Evolutionary conservation across 2,113 vertebrate species (phyloP).

Genomic region (Pseudorhombus dupliciocellatus): DNA sequence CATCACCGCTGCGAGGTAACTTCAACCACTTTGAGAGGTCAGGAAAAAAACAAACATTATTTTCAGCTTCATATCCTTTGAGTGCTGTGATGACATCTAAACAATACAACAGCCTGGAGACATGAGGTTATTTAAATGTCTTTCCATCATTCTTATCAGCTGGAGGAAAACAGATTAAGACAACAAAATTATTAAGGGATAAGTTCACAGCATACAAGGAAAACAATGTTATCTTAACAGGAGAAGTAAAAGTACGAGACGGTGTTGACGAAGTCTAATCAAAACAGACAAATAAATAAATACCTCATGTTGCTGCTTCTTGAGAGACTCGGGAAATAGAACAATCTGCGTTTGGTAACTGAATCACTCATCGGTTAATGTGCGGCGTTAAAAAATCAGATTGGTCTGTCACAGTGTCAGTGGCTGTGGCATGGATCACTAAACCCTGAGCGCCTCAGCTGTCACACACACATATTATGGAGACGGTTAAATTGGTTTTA

Average conservation of each 20-base stretch:
- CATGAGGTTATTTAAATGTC: background rate
- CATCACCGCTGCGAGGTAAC: background rate
- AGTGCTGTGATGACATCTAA: background rate
- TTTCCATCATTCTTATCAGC: conserved; percentile 15
- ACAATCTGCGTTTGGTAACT: too few relatives aligned
- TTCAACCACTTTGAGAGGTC: background rate
- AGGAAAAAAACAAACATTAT: conserved; percentile 7
- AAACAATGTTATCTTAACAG: too few relatives aligned
- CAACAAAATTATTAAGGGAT: too few relatives aligned
- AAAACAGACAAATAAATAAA: too few relatives aligned
- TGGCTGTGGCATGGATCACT: conserved; percentile 14
- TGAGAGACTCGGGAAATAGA: background rate
- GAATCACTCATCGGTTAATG: background rate
- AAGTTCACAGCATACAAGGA: too few relatives aligned
- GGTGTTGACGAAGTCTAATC: too few relatives aligned
- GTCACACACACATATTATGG: conserved; percentile 45
- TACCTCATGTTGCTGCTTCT: background rate
- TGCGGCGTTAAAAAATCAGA: background rate
- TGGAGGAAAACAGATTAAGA: background rate
- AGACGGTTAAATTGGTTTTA: conserved; percentile 48
- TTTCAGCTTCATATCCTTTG: background rate
- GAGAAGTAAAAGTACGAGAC: too few relatives aligned
- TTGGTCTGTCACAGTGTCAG: conserved; percentile 2
- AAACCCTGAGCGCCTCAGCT: conserved; percentile 14
- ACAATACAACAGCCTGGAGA: conserved; percentile 11